Base-by-base conservation (phyloP, 2,113 vertebrate species). In the Ranitomeya imitator region DNA sequence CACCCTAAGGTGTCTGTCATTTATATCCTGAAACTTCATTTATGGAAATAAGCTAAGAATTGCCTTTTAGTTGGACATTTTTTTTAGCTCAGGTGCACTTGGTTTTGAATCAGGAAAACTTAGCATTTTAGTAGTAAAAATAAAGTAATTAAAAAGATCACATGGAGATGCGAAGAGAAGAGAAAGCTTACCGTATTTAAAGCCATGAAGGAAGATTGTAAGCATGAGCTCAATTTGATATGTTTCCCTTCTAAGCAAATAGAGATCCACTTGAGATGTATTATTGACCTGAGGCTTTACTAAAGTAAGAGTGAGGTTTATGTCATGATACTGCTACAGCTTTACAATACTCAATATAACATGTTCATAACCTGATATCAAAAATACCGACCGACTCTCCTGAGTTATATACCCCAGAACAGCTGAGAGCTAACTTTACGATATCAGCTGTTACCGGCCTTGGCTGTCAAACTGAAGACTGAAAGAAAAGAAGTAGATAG, bases 401-500 rank as follows among this genome's bases (percentile, higher is more conserved):
- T 15, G 21, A n/a, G 52, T 79, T 63, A 82, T 63, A 21, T 82
- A 82, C 26, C 37, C 23, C 51, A 10, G 18, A 63, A 37, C 79
- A 82, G 79, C 79, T 82, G 79, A 82, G 26, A 63, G 79, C 57
- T 82, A 82, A 82, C 79, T 82, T 63, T 63, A 61, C 57, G 45
- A 10, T 31, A 19, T 61, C 79, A 63, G 79, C 57, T 82, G 57
- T 59, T 63, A 45, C 59, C 45, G 13, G 54, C 15, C 55, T 57
- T 57, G 23, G 54, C 21, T 79, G 78, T 3, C 31, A 79, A n/a
- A 79, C 78, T 15, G 12, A 57, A 60, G 55, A 80, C 55, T 60
- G 55, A 80, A 80, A 79, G 51, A n/a, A 14, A 77, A 51, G 45
- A 21, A 77, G 18, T 52, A 12, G 16, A 10, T 19, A 78, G 45